Base-by-base conservation (phyloP, 1,140 invertebrate genomes). In the Drosophila pectinifera region DNA sequence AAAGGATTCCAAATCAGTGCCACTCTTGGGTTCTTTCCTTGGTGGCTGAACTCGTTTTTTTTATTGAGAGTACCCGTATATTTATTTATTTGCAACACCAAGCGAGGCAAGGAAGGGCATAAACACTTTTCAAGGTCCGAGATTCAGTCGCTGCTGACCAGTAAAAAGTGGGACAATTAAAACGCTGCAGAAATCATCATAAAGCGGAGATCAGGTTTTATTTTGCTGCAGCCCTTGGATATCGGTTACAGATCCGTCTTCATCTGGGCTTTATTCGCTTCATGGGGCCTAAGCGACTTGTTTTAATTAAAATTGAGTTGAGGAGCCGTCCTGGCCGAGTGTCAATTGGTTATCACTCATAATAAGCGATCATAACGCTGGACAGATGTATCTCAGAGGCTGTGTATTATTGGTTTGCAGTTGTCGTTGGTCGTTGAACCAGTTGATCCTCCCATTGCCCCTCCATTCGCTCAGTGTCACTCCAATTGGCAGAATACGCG, bases 311-410 rank as follows among this genome's bases (percentile, higher is more conserved):
- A 67, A 42, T 53, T 18, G 34, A 67, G 69, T 26, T 51, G 53
- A 10, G n/a, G 13, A 38, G 42, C 42, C 22, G 51, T 64, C 73
- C 68, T 61, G 68, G 28, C 26, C 49, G 16, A 49, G 57, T 70
- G 78, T 69, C 78, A 76, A 70, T 70, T 76, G 58, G 78, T 75
- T 76, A 80, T 80, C 70, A 80, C 70, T 80, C 64, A 69, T 75
- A 80, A 80, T 78, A 77, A 69, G 65, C 56, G 65, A 39, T 51
- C 64, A 34, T 51, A 53, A 53, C 7, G 31, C 49, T 53, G 49
- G 49, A 53, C 31, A 36, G 22, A 51, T 46, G 65, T 39, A 28
- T 59, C 26, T 31, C 11, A 14, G 26, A 13, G 41, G 28, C 24
- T 24, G 22, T 1, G 51, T 58, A 22, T 18, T 80, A 69, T 61